Conservation (phyloP, 2,113 vertebrate species). For the Paracanthobrama guichenoti region DNA sequence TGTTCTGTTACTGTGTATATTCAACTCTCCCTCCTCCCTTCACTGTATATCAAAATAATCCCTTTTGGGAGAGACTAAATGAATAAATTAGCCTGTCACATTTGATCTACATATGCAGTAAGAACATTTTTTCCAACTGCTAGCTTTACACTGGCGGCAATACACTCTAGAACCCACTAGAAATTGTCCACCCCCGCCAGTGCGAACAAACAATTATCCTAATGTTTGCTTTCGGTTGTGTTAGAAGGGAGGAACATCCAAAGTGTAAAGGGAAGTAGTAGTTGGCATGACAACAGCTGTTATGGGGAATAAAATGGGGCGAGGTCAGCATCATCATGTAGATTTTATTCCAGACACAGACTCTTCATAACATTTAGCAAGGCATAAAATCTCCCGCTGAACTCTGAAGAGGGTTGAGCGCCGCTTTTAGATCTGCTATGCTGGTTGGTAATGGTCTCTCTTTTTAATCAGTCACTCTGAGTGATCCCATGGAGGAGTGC, state of each 20-base stretch:
- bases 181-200: background rate
- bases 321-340: conserved; percentile 22
- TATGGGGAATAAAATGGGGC: conserved; percentile 20
- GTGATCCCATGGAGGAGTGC: background rate
- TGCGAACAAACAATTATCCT: conserved; percentile 43
- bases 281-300: conserved; percentile 53
- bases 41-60: background rate
- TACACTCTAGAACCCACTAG: conserved; percentile 31
- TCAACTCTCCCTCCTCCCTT: background rate
- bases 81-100: conserved; percentile 26
- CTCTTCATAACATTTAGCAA: conserved; percentile 30
- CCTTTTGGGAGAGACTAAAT: conserved; percentile 26
- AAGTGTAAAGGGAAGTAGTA: conserved; percentile 36
- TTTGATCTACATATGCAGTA: conserved; percentile 31
- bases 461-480: background rate
- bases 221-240: conserved; percentile 13
- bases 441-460: conserved; percentile 13
- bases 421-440: conserved; percentile 23
- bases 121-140: conserved; percentile 5
- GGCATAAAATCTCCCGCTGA: conserved; percentile 32
- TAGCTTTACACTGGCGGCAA: background rate
- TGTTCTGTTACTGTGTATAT: background rate
- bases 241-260: conserved; percentile 21
- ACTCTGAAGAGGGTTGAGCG: conserved; percentile 11
- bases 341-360: conserved; percentile 20